These are phyloP conservation scores for Delphinus delphis DNA, from an alignment of 2,113 vertebrate genomes.

Conservation along the genomic window DNA sequence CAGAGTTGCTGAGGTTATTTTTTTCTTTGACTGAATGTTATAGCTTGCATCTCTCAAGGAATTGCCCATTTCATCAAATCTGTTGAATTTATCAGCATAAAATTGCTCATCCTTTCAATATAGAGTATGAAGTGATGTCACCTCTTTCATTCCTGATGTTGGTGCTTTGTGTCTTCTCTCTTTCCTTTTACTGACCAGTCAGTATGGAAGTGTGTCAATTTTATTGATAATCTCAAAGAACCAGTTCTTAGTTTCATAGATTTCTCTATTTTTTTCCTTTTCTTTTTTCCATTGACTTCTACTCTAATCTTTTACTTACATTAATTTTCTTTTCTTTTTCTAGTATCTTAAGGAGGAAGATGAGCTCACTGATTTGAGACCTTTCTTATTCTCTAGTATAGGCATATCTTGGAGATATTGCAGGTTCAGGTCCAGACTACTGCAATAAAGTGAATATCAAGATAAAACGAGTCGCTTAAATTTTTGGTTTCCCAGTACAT, in stretches of 20 bases:
- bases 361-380: not conserved
- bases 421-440: too few relatives aligned
- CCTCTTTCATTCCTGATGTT: not conserved
- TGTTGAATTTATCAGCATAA: not conserved
- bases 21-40: not conserved
- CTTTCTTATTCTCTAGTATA: not conserved
- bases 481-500: too few relatives aligned
- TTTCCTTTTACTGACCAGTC: not conserved
- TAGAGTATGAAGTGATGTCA: not conserved
- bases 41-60: not conserved
- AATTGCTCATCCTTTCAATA: not conserved
- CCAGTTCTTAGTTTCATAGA: not conserved
- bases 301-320: not conserved
- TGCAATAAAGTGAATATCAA: too few relatives aligned
- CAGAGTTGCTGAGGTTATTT: not conserved
- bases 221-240: not conserved
- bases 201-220: not conserved
- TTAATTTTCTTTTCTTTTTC: not conserved
- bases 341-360: not conserved
- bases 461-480: too few relatives aligned
- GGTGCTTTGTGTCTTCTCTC: not conserved
- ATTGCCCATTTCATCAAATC: not conserved
- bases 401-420: too few relatives aligned
- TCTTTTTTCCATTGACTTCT: not conserved
- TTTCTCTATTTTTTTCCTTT: not conserved